Conservation (phyloP, 1,140 invertebrate genomes). For the Rhynchophorus ferrugineus region DNA sequence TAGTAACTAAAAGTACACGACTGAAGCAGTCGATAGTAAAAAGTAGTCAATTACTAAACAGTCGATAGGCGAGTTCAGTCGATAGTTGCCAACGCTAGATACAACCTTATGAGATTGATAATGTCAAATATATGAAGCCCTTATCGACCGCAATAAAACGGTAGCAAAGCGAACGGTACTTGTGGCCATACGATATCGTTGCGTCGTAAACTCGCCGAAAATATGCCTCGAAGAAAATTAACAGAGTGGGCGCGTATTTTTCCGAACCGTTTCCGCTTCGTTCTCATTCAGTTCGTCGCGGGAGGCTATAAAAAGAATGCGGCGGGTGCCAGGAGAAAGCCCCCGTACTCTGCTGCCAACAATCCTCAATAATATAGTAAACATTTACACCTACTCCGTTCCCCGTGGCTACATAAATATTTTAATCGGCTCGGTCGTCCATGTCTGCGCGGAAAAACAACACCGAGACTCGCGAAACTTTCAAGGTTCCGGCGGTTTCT, state of each 20-base stretch:
- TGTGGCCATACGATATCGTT: neutral
- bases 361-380: constrained; percentile 2
- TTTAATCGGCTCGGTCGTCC: neutral
- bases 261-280: neutral
- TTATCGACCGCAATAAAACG: neutral
- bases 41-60: too few species aligned
- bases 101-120: too few species aligned
- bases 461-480: too few species aligned
- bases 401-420: neutral
- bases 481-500: too few species aligned
- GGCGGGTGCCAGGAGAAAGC: neutral
- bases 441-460: neutral
- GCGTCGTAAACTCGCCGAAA: neutral
- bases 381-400: neutral
- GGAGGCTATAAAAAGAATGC: neutral
- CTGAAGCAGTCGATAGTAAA: too few species aligned
- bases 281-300: neutral
- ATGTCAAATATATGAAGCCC: neutral
- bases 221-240: too few species aligned
- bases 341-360: neutral
- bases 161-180: neutral
- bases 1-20: too few species aligned
- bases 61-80: too few species aligned
- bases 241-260: too few species aligned
- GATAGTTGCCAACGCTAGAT: too few species aligned